Conservation (phyloP, 64 coral and sea anemone genomes). For the Astreopora myriophthalma region DNA sequence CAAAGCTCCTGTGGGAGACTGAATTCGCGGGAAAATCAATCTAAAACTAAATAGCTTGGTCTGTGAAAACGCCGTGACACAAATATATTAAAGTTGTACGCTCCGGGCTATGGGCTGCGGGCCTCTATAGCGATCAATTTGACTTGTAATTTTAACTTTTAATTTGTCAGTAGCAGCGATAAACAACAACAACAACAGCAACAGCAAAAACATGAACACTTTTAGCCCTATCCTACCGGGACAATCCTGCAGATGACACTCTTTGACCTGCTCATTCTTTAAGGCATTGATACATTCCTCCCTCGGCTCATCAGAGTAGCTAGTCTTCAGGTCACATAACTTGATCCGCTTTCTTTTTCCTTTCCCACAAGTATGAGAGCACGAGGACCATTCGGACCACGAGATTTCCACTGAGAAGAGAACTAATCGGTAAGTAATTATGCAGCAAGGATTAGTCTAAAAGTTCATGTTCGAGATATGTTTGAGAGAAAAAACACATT, state of each 20-base stretch:
- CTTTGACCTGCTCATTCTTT: conserved; percentile 69
- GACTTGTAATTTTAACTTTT: no score
- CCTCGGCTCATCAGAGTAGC: neutral
- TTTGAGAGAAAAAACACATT: neutral
- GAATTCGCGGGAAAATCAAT: no score
- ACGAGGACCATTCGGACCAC: conserved; percentile 88
- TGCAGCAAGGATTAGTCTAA: neutral
- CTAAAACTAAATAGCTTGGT: no score
- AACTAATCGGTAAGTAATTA: neutral
- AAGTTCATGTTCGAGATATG: neutral
- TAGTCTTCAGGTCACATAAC: conserved; percentile 75
- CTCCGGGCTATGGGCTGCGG: no score
- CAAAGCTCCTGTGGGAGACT: no score
- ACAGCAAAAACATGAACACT: no score
- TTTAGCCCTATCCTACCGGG: conserved; percentile 37
- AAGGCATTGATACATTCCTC: conserved; percentile 73
- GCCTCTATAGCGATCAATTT: no score
- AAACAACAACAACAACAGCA: no score
- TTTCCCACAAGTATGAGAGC: conserved; percentile 76
- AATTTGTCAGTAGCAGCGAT: no score
- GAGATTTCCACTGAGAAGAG: conserved; percentile 46
- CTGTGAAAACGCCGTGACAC: no score
- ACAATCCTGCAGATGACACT: conserved; percentile 73
- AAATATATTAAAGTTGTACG: no score
- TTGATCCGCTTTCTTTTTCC: conserved; percentile 78